Percentiles rank a stretch among this genome's conserved stretches.
phyloP scores from a whole-genome alignment of 1,140 invertebrate genomes.

The Zaprionus inermis region DNA sequence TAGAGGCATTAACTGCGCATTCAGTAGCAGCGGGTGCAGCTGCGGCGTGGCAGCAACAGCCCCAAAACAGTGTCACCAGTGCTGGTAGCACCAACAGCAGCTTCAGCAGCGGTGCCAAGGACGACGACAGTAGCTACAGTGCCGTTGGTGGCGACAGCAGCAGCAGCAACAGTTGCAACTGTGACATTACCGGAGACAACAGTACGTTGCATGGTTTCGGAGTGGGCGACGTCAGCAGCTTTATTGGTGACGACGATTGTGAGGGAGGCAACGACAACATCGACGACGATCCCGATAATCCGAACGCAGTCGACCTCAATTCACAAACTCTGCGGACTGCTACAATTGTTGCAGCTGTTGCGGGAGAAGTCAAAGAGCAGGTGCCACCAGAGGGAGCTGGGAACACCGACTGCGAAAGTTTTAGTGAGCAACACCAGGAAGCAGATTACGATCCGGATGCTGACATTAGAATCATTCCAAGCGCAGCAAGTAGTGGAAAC shows the following conservation, averaged over 20 bases:
- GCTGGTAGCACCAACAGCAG: conserved; percentile 74
- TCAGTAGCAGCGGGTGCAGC: conserved; percentile 30
- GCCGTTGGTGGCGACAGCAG: conserved; percentile 73
- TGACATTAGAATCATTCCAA: conserved; percentile 46
- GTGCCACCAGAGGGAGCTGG: conserved; percentile 23
- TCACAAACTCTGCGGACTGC: conserved; percentile 72
- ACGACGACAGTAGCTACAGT: conserved; percentile 72
- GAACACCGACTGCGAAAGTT: conserved; percentile 68
- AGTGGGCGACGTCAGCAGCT: conserved; percentile 74
- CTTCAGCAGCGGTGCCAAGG: conserved; percentile 61
- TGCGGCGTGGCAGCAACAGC: conserved; percentile 62
- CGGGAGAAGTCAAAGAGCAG: conserved; percentile 65
- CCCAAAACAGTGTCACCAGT: conserved; percentile 71
- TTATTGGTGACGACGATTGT: conserved; percentile 70
- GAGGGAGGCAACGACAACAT: conserved; percentile 45
- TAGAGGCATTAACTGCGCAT: conserved; percentile 46
- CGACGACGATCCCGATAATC: conserved; percentile 48
- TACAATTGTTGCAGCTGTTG: conserved; percentile 69
- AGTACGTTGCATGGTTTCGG: conserved; percentile 76
- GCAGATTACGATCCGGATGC: conserved; percentile 58
- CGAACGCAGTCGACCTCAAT: conserved; percentile 48
- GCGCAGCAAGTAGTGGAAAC: conserved; percentile 45
- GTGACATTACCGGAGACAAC: conserved; percentile 79
- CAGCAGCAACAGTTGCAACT: conserved; percentile 81
- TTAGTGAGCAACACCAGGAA: conserved; percentile 66